Conservation (phyloP, 2,113 vertebrate genomes). For the Dascyllus trimaculatus region DNA sequence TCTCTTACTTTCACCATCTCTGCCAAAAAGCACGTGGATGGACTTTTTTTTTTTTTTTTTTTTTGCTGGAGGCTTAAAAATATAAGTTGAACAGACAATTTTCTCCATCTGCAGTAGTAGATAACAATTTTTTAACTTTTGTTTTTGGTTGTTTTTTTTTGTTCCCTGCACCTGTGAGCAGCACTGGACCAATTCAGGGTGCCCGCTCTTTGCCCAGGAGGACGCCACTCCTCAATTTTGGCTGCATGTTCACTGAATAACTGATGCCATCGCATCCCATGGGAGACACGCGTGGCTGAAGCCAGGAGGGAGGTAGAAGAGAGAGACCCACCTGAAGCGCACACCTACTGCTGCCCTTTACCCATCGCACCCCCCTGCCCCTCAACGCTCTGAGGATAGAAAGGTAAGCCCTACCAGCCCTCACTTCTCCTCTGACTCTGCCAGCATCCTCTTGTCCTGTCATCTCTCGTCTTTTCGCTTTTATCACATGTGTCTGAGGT, state of each 20-base stretch:
- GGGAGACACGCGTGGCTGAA: slow-evolving; percentile 81
- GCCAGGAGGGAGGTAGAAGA: slow-evolving; percentile 77
- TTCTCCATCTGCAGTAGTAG: slow-evolving; percentile 66
- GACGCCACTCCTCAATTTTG: slow-evolving; percentile 58
- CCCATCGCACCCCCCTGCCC: slow-evolving; percentile 36
- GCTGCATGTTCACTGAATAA: slow-evolving; percentile 71
- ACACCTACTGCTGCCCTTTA: slow-evolving; percentile 64
- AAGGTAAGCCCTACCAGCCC: slow-evolving; percentile 74
- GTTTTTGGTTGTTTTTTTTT: slow-evolving; percentile 16
- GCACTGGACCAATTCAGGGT: slow-evolving; percentile 69
- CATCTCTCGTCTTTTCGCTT: slow-evolving; percentile 64
- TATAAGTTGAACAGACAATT: slow-evolving; percentile 60
- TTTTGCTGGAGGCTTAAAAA: slow-evolving; percentile 71
- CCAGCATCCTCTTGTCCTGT: slow-evolving; percentile 54
- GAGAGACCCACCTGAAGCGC: slow-evolving; percentile 78
- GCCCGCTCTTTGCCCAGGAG: slow-evolving; percentile 56
- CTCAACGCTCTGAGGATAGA: slow-evolving; percentile 56
- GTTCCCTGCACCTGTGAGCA: slow-evolving; percentile 63
- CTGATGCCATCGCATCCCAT: slow-evolving; percentile 72
- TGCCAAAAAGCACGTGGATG: slow-evolving; percentile 78
- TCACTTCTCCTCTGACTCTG: slow-evolving; percentile 14
- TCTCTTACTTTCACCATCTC: slow-evolving; percentile 40
- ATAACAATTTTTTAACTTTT: slow-evolving; percentile 26
- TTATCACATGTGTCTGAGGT: slow-evolving; percentile 70
- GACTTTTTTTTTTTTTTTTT: slow-evolving; percentile 67